Evolutionary conservation across 2,888 invertebrate genomes (phyloP), one percentile per base, ranked within the genome.

Genomic region (Xestia rhomboidea): DNA sequence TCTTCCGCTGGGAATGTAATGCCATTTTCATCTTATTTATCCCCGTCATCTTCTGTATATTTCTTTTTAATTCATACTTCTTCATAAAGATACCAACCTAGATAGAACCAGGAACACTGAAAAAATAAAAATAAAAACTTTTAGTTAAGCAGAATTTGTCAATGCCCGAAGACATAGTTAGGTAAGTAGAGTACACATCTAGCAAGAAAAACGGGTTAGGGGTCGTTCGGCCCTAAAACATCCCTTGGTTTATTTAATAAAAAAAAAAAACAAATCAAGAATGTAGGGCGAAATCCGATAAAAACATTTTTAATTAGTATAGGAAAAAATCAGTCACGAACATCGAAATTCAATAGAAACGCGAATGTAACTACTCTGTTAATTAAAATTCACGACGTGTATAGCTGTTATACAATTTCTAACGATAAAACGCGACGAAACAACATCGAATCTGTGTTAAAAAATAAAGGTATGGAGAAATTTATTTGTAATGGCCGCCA

Each of bases 401-500:
- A 69, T 66, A 34, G 57, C 72, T 54, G 63, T 63, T 75, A 75
- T 34, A 85, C 81, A 69, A 77, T 81, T 81, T 79, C 72, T 82
- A 80, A 82, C 68, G 87, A 85, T 83, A 89, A 87, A 90, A 88
- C 80, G 82, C 89, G 83, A 89, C 78, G 85, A 91, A 92, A 91
- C 89, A 91, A 92, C 89, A 91, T 93, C 86, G 90, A 91, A 93
- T 90, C 90, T 89, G 88, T 89, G 89, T 93, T 92, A 93, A 93
- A 93, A 95, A 94, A 93, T 92, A 94, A 94, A 93, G 90, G 90
- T 91, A 92, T 90, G 89, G 87, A 91, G 86, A 93, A 93, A 95
- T 95, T 94, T 95, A 95, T 95, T 92, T 91, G 90, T 94, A 95
- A 95, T 95, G 94, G 94, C 94, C 93, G 94, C 92, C 93, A 89